Evolutionary conservation across 2,888 invertebrate species (phyloP).

Genomic region (Mermis nigrescens): DNA sequence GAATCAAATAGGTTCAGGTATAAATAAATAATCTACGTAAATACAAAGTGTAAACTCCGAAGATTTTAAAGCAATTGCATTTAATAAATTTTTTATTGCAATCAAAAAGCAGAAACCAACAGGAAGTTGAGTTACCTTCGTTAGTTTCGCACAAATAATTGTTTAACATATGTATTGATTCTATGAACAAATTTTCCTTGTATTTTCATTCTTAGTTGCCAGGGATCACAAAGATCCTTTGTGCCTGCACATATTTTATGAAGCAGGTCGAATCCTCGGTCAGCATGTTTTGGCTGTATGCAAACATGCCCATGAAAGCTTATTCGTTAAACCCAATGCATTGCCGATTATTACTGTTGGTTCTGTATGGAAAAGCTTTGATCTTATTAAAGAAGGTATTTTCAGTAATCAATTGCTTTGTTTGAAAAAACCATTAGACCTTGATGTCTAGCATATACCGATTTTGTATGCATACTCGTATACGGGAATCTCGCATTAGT

Average conservation of each 20-base stretch:
- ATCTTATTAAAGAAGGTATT: conserved; percentile 48
- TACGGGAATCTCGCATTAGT: no score
- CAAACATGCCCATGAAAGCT: conserved; percentile 42
- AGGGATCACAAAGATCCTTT: conserved; percentile 54
- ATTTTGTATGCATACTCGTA: no score
- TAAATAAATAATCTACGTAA: no score
- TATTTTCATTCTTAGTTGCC: conserved; percentile 28
- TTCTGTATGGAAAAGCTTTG: conserved; percentile 85
- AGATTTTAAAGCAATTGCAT: no score
- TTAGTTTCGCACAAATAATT: no score
- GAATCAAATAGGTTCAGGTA: no score
- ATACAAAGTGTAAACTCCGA: no score
- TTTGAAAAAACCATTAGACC: no score
- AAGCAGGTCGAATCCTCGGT: conserved; percentile 49
- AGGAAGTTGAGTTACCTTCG: no score
- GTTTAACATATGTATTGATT: neutral
- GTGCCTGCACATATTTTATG: conserved; percentile 47
- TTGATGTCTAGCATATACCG: no score
- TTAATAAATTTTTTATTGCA: no score
- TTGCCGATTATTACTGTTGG: conserved; percentile 71
- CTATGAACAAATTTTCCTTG: neutral
- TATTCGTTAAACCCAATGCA: conserved; percentile 41
- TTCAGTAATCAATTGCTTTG: neutral
- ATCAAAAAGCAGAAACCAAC: no score
- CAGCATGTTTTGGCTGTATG: conserved; percentile 47